phyloP scores from a whole-genome alignment of 2,797 vertebrate species.

The Masticophis lateralis region DNA sequence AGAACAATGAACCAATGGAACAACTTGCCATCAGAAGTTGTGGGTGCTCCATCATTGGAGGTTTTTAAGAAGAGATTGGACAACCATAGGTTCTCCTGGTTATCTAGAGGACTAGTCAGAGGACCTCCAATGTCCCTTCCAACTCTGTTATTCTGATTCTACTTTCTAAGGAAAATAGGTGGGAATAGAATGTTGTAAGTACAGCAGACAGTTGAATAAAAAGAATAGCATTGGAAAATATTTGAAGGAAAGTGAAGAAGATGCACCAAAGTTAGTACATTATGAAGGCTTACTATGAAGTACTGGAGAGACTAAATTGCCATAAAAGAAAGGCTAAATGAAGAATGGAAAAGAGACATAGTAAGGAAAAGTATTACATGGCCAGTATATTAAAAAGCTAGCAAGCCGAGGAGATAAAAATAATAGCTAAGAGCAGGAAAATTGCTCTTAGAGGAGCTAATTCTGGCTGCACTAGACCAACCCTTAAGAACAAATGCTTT shows the following conservation, averaged over 20 bases:
- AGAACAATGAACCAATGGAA: background rate
- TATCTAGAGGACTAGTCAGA: background rate
- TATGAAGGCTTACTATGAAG: background rate
- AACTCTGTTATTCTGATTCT: background rate
- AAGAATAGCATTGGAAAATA: background rate
- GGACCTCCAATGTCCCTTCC: background rate
- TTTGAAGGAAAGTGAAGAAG: background rate
- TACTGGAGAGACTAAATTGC: background rate
- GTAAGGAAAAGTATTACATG: background rate
- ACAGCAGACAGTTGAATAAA: background rate
- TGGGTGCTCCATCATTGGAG: background rate
- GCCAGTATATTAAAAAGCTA: background rate
- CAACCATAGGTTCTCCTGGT: background rate
- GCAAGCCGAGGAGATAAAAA: background rate
- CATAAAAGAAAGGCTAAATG: background rate
- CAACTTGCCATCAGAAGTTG: background rate
- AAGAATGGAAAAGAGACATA: background rate
- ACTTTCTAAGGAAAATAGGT: background rate
- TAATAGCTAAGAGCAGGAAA: background rate
- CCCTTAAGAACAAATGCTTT: no score
- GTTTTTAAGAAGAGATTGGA: background rate
- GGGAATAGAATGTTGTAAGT: background rate
- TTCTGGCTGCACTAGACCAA: no score
- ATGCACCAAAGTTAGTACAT: background rate
- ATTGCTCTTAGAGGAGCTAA: background rate